Base-by-base conservation (phyloP, 2,888 invertebrate species). In the Ethmia dodecea region DNA sequence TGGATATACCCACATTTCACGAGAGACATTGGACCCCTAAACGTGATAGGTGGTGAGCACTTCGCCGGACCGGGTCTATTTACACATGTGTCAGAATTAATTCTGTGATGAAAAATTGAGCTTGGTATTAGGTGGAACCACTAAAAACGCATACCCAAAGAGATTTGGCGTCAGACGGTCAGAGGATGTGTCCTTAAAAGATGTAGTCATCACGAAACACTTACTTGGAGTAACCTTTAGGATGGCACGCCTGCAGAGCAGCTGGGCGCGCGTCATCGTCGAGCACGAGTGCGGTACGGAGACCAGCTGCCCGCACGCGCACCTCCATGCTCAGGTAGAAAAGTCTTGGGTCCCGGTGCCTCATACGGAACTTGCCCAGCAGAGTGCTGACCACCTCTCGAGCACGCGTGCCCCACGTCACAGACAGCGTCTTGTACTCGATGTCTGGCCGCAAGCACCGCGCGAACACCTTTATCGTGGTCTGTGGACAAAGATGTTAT, bases 281-380 rank as follows among this genome's bases (percentile, higher is more conserved):
- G 47, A 97, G 79, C 28, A 94, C 92, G 42, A 97, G 83, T 31
- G 94, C 90, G 2, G 95, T 95, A 49, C 93, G 87, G 6, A 95
- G 90, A 1, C 94, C 94, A 6, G 94, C 94, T 43, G 94, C 91
- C 31, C 95, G 88, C 31, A 96, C 94, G 10, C 94, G 92, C 30
- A 97, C 95, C 76, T 97, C 97, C 97, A 98, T 97, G 62, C 95
- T 95, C 35, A 98, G 89, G 78, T 95, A 96, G 83, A 96, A 98
- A 13, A 98, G 89, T 55, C 96, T 91, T 1, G 96, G 95, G 77
- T 98, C 97, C 14, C 96, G 90, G 72, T 96, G 96, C 53, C 94
- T 90, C 94, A 96, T 96, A 60, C 94, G 91, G 78, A 92, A 94
- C 88, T 97, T 96, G 75, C 93, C 90, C 43, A 98, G 87, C 13